These are phyloP conservation scores for Proterorhinus semilunaris DNA, from an alignment of 2,113 vertebrate genomes.

Conservation along the genomic window DNA sequence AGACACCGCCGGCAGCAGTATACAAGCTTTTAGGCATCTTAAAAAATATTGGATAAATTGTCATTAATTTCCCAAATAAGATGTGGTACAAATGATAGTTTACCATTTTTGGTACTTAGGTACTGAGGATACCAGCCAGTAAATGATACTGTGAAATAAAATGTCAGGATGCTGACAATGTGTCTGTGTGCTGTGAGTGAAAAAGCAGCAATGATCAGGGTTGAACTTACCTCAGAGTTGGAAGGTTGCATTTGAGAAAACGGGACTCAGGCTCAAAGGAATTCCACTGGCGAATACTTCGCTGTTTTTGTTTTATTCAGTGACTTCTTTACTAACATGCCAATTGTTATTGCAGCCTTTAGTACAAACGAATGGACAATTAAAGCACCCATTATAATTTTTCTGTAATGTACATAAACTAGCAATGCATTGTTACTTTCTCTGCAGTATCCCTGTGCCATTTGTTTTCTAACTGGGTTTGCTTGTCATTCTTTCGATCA, in stretches of 20 bases:
- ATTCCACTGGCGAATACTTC: background rate
- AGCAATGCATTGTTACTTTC: background rate
- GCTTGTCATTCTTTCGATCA: background rate
- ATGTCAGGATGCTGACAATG: background rate
- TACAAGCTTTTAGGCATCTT: too few species aligned
- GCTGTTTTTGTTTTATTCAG: slow-evolving; percentile 1
- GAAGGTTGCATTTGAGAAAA: background rate
- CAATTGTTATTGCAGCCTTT: too few species aligned
- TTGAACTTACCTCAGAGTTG: background rate
- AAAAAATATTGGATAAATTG: too few species aligned
- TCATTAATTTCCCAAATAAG: too few species aligned
- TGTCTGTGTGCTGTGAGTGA: background rate
- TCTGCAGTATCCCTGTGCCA: too few species aligned
- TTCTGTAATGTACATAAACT: background rate
- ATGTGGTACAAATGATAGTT: too few species aligned
- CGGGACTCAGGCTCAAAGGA: background rate
- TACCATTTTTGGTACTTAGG: too few species aligned
- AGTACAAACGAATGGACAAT: slow-evolving; percentile 35
- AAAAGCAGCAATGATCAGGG: background rate
- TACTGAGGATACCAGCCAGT: slow-evolving; percentile 33
- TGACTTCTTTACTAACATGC: too few species aligned
- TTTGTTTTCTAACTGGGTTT: background rate
- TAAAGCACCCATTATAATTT: background rate
- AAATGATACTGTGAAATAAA: slow-evolving; percentile 61
- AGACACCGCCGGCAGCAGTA: too few species aligned